Base-by-base conservation (phyloP, 2,888 invertebrate species). In the Cactoblastis cactorum region DNA sequence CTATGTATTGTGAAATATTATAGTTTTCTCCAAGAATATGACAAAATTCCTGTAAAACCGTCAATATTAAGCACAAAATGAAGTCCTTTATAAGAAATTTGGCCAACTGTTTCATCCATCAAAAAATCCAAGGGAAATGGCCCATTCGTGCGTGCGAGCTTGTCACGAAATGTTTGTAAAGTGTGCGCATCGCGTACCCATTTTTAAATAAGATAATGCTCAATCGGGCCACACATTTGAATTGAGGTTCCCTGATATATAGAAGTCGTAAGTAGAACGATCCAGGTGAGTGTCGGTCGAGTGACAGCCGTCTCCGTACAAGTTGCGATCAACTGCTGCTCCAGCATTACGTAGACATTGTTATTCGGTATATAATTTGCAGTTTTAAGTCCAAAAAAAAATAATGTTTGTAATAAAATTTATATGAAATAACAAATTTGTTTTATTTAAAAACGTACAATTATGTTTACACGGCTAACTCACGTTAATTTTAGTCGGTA, bases 381-480 rank as follows among this genome's bases (percentile, higher is more conserved):
- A 82, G 79, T 80, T 71, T 80, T 84, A 86, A 80, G 82, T 73
- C 77, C 78, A 77, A 70, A 76, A 83, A 77, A 70, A 76, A 83
- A 83, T 74, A 80, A 69, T 69, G 78, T 89, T 88, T 88, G 82
- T 85, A 88, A 88, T 87, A 86, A 89, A 89, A 86, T 87, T 87
- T 88, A 79, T 87, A 89, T 77, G 75, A 81, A 83, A 82, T 74
- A 72, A 57, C 50, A 38, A 39, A 17, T 41, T 52, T 55, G 71
- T 80, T 81, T 81, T 62, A 69, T 67, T 79, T 37, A 12, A 6
- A 28, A n/a, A n/a, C n/a, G n/a, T n/a, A n/a, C n/a, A n/a, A n/a
- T n/a, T n/a, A n/a, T n/a, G n/a, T n/a, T n/a, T n/a, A n/a, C n/a
- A n/a, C n/a, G n/a, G n/a, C n/a, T n/a, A n/a, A n/a, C n/a, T n/a